phyloP scores from a whole-genome alignment of 2,797 vertebrate genomes.

The Knipowitschia caucasica region DNA sequence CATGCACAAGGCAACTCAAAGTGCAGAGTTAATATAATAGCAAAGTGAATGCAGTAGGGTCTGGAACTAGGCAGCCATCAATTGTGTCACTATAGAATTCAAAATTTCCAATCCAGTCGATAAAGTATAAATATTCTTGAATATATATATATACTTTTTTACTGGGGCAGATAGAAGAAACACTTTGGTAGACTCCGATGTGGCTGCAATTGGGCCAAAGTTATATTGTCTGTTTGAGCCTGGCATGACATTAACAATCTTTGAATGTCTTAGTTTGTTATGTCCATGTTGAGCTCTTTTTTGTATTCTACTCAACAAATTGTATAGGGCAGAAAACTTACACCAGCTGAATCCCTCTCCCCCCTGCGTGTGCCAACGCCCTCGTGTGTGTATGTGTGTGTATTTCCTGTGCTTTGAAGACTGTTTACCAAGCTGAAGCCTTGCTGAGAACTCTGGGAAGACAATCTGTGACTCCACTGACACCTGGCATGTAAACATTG shows the following conservation, averaged over 20 bases:
- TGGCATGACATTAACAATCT: conserved; percentile 38
- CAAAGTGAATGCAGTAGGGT: too few species aligned
- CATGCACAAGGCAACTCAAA: too few species aligned
- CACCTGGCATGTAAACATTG: conserved; percentile 80
- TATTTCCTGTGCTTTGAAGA: conserved; percentile 71
- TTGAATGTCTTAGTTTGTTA: conserved; percentile 35
- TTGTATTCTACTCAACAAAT: neutral
- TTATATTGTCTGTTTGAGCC: conserved; percentile 1
- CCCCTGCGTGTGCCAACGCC: neutral
- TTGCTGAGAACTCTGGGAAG: conserved; percentile 73
- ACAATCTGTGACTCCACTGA: conserved; percentile 80
- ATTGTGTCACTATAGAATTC: too few species aligned
- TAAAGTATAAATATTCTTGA: too few species aligned
- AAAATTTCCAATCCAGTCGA: too few species aligned
- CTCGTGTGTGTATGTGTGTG: conserved; percentile 19
- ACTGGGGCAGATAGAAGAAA: too few species aligned
- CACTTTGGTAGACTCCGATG: too few species aligned
- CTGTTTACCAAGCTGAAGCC: conserved; percentile 71
- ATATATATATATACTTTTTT: too few species aligned
- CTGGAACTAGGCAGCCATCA: too few species aligned
- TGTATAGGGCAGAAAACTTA: neutral
- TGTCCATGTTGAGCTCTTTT: conserved; percentile 5
- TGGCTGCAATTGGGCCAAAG: too few species aligned
- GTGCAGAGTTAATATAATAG: too few species aligned
- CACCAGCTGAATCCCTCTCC: conserved; percentile 9